Base-by-base conservation (phyloP, 1,140 invertebrate species). In the Probaryconus sp. region DNA sequence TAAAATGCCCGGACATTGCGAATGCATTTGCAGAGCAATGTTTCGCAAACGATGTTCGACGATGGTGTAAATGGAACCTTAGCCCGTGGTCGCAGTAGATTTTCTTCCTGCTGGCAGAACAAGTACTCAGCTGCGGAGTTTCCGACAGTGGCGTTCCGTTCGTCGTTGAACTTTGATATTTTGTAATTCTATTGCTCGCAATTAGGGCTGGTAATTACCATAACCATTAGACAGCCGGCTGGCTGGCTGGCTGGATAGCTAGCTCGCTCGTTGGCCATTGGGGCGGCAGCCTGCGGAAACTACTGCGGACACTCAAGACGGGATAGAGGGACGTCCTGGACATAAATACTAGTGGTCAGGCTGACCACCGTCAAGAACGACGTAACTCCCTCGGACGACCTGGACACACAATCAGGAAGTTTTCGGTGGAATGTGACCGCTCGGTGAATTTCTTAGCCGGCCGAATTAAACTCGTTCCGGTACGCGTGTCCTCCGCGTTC, bases 161-260 rank as follows among this genome's bases (percentile, higher is more conserved):
- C 48, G 55, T 30, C 50, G 68, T 28, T 76, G 77, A 85, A 85
- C 83, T 86, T 86, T 86, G 85, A 85, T 86, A 86, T 86, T 86
- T 86, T 81, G 84, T 85, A 86, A 86, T 86, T 86, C 82, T 83
- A 86, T 85, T 86, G 85, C 82, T 84, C 75, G 85, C 84, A 86
- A 86, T 86, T 85, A 85, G 85, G 82, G 79, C 74, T 72, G 81
- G 85, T 86, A 85, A 86, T 86, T 86, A 85, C 84, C 85, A 85
- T 85, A 86, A 86, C 84, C 85, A 86, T 86, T 86, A 85, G 84
- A 79, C 43, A 28, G 67, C 40, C 55, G 43, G 47, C 38, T 83
- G 85, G 80, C 78, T 35, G 61, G n/a, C n/a, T n/a, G n/a, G n/a
- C n/a, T n/a, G n/a, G n/a, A n/a, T n/a, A n/a, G n/a, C n/a, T n/a